Evolutionary conservation across 2,113 vertebrate species (phyloP), one percentile per base, ranked within the genome.

Genomic region (Xiphophorus hellerii): DNA sequence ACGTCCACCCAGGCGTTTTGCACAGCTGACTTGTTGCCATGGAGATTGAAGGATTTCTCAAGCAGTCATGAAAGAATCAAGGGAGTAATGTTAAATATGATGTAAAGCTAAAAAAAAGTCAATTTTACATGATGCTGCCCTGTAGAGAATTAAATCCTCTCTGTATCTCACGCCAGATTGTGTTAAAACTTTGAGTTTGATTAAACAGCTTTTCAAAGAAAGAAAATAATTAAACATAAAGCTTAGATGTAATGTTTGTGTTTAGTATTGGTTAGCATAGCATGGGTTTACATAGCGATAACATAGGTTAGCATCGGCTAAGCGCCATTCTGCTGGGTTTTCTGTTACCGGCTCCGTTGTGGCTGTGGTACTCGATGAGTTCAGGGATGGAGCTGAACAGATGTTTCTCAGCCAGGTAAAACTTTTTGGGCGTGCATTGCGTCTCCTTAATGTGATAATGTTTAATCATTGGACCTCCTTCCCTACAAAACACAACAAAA

Each of bases 361-460:
- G 97, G 82, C 95, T 97, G 87, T 99, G 97, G 89, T 99, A 99
- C 4, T 97, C 96, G 69, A 99, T 96, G 63, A 99, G 95, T 29
- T 97, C 97, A 17, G 96, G 96, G 83, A 99, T 98, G 63, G 93
- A 96, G 86, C 28, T 81, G 84, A 99, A 99, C 20, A 94, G 76
- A 74, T 98, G 96, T 77, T 98, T 99, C 88, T 98, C 98, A 3
- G 98, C 94, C 12, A 99, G 93, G 86, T 92, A 93, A 7, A 87
- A 93, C 73, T 84, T 86, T 1, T 0, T 27, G 14, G 85, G 74
- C 0, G 54, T 10, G 1, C 25, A 22, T 1, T 64, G 22, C 0
- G 76, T 90, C 81, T 84, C 66, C 63, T 89, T 91, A 31, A 92
- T 92, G 75, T 87, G 90, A 73, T 92, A 91, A 88, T 92, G 92